Evolutionary conservation across 2,797 vertebrate genomes (phyloP).

Genomic region (Enteromius anoplus): DNA sequence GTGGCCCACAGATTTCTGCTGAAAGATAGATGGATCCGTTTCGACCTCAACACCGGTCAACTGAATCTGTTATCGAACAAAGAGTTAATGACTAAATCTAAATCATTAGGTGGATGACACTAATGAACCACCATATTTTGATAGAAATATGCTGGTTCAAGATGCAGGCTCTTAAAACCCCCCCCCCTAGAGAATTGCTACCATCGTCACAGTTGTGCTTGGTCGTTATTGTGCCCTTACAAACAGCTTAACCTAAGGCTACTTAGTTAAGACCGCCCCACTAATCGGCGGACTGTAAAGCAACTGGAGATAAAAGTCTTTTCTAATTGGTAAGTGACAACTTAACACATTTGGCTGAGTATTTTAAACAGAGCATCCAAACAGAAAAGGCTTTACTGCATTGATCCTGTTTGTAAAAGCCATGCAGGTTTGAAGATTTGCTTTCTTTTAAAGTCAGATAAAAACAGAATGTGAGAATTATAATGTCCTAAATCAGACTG

Average conservation of each 20-base stretch:
- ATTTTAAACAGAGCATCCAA: slow-evolving; percentile 5
- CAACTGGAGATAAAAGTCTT: slow-evolving; percentile 9
- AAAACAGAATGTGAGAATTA: not conserved
- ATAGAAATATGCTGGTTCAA: not conserved
- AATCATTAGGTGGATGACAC: not conserved
- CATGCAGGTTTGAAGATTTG: not conserved
- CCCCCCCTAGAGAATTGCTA: not conserved
- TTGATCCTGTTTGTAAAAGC: not conserved
- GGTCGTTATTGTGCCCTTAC: not conserved
- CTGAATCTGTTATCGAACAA: not conserved
- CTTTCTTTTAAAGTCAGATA: not conserved
- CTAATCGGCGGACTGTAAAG: slow-evolving; percentile 23
- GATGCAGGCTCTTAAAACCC: not conserved
- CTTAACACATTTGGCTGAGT: slow-evolving; percentile 12
- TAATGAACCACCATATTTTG: not conserved
- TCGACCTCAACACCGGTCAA: not conserved
- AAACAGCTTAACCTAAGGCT: slow-evolving; percentile 12
- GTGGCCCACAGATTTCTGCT: slow-evolving; percentile 65
- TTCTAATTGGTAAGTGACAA: slow-evolving; percentile 13
- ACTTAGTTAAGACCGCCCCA: not conserved
- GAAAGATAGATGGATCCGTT: slow-evolving; percentile 18
- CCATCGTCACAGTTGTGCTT: not conserved
- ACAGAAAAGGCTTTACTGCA: not conserved
- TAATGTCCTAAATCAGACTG: not conserved
- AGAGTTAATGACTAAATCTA: not conserved